phyloP scores from a whole-genome alignment of 2,113 vertebrate species.

The Corapipo altera region DNA sequence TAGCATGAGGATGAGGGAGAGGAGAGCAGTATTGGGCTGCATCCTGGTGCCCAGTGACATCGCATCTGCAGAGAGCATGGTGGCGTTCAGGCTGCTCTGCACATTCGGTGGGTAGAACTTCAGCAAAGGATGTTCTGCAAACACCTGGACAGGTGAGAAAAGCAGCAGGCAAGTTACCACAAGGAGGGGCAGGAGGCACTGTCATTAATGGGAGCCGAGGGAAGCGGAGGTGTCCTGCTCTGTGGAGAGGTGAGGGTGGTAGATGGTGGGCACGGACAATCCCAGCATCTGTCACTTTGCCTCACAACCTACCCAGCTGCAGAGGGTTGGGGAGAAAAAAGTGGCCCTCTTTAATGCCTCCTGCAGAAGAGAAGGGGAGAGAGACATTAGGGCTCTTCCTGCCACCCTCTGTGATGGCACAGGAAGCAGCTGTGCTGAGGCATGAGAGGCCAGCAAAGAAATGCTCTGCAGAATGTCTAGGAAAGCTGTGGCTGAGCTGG shows the following conservation, averaged over 20 bases:
- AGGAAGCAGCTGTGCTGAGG: not conserved
- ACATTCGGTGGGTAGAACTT: conserved; percentile 78
- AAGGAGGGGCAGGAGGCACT: not conserved
- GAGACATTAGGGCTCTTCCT: not conserved
- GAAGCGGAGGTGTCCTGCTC: not conserved
- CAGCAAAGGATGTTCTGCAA: conserved; percentile 91
- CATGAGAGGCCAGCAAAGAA: not conserved
- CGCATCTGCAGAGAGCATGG: conserved; percentile 14
- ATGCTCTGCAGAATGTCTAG: not conserved
- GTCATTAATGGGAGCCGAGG: not conserved
- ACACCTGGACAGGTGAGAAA: conserved; percentile 80
- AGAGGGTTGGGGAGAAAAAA: conserved; percentile 39
- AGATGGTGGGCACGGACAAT: not conserved
- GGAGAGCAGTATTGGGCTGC: conserved; percentile 95
- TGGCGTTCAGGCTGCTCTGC: conserved; percentile 57
- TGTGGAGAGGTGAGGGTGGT: not conserved
- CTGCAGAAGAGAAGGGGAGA: conserved; percentile 41
- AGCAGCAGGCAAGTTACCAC: not conserved
- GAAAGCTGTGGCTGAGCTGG: conserved; percentile 3
- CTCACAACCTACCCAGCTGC: conserved; percentile 29
- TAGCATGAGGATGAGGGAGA: conserved; percentile 96
- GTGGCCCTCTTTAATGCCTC: conserved; percentile 29
- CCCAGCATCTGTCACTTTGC: conserved; percentile 4
- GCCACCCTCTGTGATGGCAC: not conserved
- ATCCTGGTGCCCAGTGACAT: conserved; percentile 70